Evolutionary conservation across 2,888 invertebrate genomes (phyloP), one percentile per base, ranked within the genome.

Genomic region (Notocelia uddmanniana): DNA sequence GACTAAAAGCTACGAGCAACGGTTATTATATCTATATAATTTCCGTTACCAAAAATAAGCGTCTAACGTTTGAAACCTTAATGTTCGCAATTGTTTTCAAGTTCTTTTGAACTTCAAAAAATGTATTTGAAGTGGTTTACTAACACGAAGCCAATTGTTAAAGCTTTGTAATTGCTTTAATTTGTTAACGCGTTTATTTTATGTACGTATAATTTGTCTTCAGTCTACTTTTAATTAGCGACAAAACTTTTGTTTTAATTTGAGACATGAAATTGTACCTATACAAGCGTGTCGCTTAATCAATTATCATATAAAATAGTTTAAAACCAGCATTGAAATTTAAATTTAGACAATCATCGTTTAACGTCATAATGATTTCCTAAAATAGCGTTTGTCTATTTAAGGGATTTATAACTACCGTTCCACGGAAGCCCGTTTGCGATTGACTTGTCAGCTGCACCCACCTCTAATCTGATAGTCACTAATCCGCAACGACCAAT

Each of bases 371-470:
- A 10, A 3, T 31, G 9, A 31, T 63, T 15, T 31, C 26, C 13
- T 31, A 63, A 62, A 63, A 50, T 50, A 50, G 19, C 21, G 15
- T 21, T 19, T 34, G 19, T n/a, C 21, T 19, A 19, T 21, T 62
- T 62, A 59, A 37, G 37, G 37, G 59, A 59, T 41, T 59, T 48
- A 48, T 48, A 13, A 6, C n/a, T 45, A 45, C 34, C 21, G 21
- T 34, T 15, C 19, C 13, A 19, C 45, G 19, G 18, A 52, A 34
- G 19, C 50, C 50, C 9, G 15, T 52, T 19, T 66, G 23, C 64
- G 64, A 55, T 54, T 48, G 45, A 62, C 31, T 69, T 63, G 62
- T 57, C 62, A 69, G 45, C 41, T 63, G 41, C 55, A 69, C 26
- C 50, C 41, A 23, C 52, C 52, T 37, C 52, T 52, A 59, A 70